Evolutionary conservation across 1,140 invertebrate genomes (phyloP).

Genomic region (Drosophila saltans): DNA sequence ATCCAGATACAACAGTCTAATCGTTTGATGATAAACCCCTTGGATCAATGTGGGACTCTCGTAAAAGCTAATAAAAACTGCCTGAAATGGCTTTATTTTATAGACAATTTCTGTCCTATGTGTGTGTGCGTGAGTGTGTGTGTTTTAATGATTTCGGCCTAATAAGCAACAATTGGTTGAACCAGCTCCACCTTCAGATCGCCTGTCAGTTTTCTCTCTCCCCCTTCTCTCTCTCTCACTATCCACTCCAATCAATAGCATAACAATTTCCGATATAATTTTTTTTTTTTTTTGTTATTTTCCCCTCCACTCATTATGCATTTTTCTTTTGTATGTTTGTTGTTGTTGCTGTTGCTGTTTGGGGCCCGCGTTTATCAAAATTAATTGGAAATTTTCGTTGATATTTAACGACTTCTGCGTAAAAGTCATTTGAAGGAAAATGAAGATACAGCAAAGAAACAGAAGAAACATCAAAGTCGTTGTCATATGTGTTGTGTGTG

Average conservation of each 20-base stretch:
- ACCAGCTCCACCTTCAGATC: constrained; percentile 23
- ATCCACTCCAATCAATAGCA: constrained; percentile 53
- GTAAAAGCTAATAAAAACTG: constrained; percentile 64
- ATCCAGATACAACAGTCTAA: constrained; percentile 44
- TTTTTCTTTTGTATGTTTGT: constrained; percentile 24
- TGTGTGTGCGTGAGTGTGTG: constrained; percentile 22
- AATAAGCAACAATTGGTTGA: constrained; percentile 77
- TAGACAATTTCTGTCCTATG: constrained; percentile 34
- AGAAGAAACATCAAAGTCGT: constrained; percentile 55
- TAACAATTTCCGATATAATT: constrained; percentile 65
- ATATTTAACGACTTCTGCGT: constrained; percentile 81
- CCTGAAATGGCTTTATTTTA: constrained; percentile 67
- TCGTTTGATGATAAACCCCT: constrained; percentile 62
- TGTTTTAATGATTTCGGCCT: constrained; percentile 74
- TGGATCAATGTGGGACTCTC: constrained; percentile 42
- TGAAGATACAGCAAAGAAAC: constrained; percentile 40
- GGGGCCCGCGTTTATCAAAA: constrained; percentile 75
- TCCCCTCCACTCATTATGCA: constrained; percentile 24
- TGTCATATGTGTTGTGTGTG: no score
- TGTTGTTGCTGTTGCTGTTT: constrained; percentile 26
- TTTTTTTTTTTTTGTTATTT: constrained; percentile 13
- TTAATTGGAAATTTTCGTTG: constrained; percentile 81
- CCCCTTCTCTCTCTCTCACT: not conserved
- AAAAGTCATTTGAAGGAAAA: constrained; percentile 70
- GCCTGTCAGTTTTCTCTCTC: constrained; percentile 20